Percentiles rank a stretch among this genome's conserved stretches.
Evolutionary conservation across 2,113 vertebrate species (phyloP).

Genomic region (Crypturellus undulatus): DNA sequence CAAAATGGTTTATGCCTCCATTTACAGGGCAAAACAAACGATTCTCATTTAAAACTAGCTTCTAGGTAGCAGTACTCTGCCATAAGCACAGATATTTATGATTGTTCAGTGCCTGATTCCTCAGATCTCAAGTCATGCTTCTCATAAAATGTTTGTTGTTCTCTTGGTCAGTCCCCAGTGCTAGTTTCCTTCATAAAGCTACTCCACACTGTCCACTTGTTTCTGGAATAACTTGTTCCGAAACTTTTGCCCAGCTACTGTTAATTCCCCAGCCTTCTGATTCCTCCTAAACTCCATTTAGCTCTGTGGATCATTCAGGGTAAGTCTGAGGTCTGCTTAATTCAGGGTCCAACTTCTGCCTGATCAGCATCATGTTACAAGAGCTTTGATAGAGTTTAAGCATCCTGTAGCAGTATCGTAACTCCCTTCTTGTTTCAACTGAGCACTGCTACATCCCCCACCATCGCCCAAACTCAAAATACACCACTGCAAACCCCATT

Average conservation of each 20-base stretch:
- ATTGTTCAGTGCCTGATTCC: neutral
- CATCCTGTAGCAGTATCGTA: neutral
- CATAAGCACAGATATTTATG: neutral
- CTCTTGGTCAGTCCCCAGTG: fast-evolving
- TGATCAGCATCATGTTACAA: neutral
- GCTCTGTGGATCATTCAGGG: neutral
- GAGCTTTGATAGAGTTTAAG: neutral
- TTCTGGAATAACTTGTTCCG: slow-evolving; percentile 22
- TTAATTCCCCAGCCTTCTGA: neutral
- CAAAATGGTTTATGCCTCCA: neutral
- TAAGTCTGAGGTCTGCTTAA: neutral
- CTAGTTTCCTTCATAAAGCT: neutral
- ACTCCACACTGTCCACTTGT: neutral
- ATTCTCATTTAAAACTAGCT: neutral
- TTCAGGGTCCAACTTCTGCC: neutral
- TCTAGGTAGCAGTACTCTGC: neutral
- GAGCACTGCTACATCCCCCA: neutral
- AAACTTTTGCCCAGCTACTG: neutral
- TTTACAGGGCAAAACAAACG: neutral
- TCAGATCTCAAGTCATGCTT: neutral
- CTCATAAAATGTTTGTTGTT: neutral
- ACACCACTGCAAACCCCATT: neutral
- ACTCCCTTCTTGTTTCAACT: neutral
- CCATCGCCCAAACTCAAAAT: neutral
- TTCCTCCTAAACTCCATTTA: neutral